These are phyloP conservation scores for Punctoribates punctum DNA, from an alignment of 2,888 invertebrate species.

Conservation along the genomic window DNA sequence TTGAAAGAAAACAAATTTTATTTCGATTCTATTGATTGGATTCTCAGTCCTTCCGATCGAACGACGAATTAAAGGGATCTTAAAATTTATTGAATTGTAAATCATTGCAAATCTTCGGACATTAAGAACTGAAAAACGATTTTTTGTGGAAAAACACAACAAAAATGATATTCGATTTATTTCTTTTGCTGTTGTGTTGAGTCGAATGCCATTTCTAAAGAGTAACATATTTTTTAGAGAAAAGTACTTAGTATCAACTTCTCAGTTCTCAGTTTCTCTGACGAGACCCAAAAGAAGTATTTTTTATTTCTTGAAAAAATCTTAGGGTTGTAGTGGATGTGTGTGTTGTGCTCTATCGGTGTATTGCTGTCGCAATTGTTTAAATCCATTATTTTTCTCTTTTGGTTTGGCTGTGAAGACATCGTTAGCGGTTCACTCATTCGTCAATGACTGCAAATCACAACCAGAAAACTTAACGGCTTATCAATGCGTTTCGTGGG, in stretches of 20 bases:
- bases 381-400: conserved; percentile 27
- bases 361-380: conserved; percentile 21
- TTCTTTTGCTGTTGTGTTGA: background rate
- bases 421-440: conserved; percentile 32
- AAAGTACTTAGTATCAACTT: conserved; percentile 13
- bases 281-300: background rate
- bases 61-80: background rate
- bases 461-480: conserved; percentile 10
- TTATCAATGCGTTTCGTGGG: conserved; percentile 8
- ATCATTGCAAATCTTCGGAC: background rate
- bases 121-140: background rate
- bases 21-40: background rate
- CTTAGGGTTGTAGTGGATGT: no score
- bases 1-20: background rate
- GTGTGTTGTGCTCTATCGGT: background rate
- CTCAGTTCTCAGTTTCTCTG: background rate
- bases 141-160: background rate
- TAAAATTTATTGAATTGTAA: background rate
- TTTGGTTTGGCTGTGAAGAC: background rate
- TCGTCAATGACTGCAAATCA: conserved; percentile 27
- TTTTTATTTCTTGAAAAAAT: background rate
- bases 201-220: conserved; percentile 2
- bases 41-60: background rate
- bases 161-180: conserved; percentile 11
- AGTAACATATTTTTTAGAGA: background rate